A percentile compares a stretch with the other conserved stretches of the same genome.
Conservation (phyloP, 2,797 vertebrate genomes). For the Malurus splendens region DNA sequence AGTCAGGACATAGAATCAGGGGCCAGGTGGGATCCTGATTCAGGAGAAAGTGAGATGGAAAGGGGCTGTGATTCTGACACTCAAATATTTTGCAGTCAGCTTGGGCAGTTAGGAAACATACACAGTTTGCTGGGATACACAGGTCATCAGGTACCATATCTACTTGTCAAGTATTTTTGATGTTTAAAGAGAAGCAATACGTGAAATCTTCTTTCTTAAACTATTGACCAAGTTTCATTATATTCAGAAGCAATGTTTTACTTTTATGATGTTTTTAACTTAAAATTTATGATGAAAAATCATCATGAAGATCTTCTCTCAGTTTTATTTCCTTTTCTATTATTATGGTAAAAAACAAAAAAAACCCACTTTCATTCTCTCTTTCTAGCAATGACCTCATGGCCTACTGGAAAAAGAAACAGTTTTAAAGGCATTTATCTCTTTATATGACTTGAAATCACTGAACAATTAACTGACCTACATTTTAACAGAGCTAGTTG, state of each 20-base stretch:
- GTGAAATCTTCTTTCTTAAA: background rate
- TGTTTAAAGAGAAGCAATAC: background rate
- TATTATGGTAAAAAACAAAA: background rate
- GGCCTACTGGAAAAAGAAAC: background rate
- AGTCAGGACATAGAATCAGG: background rate
- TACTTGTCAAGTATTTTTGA: background rate
- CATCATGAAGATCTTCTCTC: background rate
- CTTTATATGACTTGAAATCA: background rate
- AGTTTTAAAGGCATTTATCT: background rate
- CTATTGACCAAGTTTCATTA: background rate
- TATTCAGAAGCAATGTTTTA: background rate
- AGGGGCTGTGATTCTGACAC: background rate
- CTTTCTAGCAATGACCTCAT: background rate
- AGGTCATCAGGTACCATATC: background rate
- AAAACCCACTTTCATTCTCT: background rate
- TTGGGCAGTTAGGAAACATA: background rate
- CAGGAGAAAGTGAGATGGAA: background rate
- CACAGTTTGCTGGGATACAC: fast-evolving
- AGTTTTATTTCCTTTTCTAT: background rate
- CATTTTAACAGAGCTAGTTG: background rate
- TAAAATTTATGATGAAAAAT: background rate
- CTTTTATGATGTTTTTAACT: background rate
- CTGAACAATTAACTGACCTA: background rate
- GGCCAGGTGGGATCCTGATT: background rate
- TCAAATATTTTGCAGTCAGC: background rate